Percentiles rank a stretch among this genome's conserved stretches.
phyloP scores from a whole-genome alignment of 2,888 invertebrate species.

The Phasia obesa region DNA sequence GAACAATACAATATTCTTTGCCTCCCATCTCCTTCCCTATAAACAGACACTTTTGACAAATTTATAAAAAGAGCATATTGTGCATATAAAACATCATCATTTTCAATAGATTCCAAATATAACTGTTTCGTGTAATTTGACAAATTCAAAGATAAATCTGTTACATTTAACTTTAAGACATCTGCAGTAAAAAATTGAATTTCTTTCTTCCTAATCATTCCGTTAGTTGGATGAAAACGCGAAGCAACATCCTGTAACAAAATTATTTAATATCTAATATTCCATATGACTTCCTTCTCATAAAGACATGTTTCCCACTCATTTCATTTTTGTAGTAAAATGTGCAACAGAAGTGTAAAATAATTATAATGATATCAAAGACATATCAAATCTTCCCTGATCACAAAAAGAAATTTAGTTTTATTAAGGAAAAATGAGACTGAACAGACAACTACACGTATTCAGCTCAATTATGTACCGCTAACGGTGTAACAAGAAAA shows the following conservation, averaged over 20 bases:
- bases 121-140: conserved; percentile 39
- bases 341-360: conserved; percentile 3
- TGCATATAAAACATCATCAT: neutral
- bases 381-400: conserved; percentile 42
- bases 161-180: conserved; percentile 19
- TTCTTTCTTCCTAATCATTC: conserved; percentile 9
- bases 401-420: conserved; percentile 16
- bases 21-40: neutral
- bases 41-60: neutral
- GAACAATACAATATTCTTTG: too few species aligned
- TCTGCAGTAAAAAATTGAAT: conserved; percentile 27
- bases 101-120: conserved; percentile 9
- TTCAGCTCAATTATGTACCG: conserved; percentile 57
- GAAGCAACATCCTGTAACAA: conserved; percentile 56
- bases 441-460: neutral
- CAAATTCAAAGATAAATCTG: conserved; percentile 6
- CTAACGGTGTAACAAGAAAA: conserved; percentile 58
- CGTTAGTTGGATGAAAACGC: conserved; percentile 48
- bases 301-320: conserved; percentile 35
- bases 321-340: conserved; percentile 3
- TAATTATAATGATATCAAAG: conserved; percentile 57
- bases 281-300: conserved; percentile 38
- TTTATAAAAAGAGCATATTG: neutral
- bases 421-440: conserved; percentile 29
- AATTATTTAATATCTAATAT: conserved; percentile 17